Percentiles rank a stretch among this genome's conserved stretches.
These are phyloP conservation scores for Herpetotheres cachinnans DNA, from an alignment of 2,113 vertebrate species.

Conservation along the genomic window DNA sequence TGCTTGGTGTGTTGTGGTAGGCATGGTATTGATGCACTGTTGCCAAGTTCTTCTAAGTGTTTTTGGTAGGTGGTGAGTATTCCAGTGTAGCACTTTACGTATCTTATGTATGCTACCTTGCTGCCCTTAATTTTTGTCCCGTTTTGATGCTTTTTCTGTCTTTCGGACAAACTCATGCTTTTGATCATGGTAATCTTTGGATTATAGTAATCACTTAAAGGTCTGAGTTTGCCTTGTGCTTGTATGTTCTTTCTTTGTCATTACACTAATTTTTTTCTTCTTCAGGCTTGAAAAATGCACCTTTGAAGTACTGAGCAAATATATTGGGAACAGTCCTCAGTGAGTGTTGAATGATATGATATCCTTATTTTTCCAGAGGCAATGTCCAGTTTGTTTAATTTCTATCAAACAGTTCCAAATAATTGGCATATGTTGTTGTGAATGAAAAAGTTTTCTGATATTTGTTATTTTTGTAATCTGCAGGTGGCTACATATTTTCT, in stretches of 20 bases:
- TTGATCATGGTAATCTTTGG: neutral
- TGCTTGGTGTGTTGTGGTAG: neutral
- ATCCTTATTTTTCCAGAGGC: neutral
- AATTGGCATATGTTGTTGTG: neutral
- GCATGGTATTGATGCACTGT: too few species aligned
- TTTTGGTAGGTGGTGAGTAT: neutral
- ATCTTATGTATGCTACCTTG: neutral
- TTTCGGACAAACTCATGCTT: neutral
- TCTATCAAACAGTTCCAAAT: neutral
- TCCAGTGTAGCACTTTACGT: neutral
- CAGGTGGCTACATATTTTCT: neutral
- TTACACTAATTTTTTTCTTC: neutral
- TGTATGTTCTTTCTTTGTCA: neutral
- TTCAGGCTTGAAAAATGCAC: neutral
- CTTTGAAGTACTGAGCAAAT: neutral
- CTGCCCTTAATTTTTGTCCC: neutral
- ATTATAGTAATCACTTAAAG: neutral
- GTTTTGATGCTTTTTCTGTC: neutral
- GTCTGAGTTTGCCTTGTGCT: neutral
- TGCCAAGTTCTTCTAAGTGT: neutral
- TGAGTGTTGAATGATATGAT: neutral
- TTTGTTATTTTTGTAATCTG: neutral
- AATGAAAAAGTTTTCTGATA: neutral
- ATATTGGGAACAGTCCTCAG: neutral
- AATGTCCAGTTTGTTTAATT: neutral